Conservation (phyloP, 2,113 vertebrate genomes). For the Ramphastos sulfuratus region DNA sequence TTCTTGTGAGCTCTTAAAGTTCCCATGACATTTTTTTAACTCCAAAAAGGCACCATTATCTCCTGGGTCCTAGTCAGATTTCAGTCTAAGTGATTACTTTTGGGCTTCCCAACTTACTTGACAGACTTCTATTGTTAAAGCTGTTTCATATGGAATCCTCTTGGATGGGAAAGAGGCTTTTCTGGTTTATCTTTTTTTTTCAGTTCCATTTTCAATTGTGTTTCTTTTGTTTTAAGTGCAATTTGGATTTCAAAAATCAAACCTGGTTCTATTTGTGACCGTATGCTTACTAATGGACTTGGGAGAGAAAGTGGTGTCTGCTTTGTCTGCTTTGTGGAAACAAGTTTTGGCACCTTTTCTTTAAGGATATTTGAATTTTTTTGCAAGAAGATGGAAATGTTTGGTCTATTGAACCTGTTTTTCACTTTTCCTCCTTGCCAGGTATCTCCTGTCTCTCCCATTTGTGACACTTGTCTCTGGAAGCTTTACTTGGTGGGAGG, state of each 20-base stretch:
- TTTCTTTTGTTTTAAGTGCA: not conserved
- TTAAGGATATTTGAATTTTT: not conserved
- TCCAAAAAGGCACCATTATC: not conserved
- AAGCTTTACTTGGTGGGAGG: not conserved
- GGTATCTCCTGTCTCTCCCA: not conserved
- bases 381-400: rapidly evolving
- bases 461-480: not conserved
- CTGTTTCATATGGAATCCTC: not conserved
- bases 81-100: not conserved
- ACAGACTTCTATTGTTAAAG: not conserved
- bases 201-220: too few species aligned
- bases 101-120: rapidly evolving
- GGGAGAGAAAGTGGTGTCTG: not conserved
- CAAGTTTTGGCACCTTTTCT: not conserved
- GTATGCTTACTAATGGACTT: not conserved
- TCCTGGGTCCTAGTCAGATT: not conserved
- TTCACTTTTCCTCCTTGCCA: not conserved
- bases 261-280: not conserved
- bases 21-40: not conserved
- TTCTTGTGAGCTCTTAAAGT: rapidly evolving
- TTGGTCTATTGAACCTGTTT: not conserved
- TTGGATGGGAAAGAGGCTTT: not conserved
- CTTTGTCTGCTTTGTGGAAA: not conserved
- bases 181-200: not conserved
- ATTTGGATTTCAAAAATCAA: not conserved